Base-by-base conservation (phyloP, 1,140 invertebrate genomes). In the Palaemon carinicauda region DNA sequence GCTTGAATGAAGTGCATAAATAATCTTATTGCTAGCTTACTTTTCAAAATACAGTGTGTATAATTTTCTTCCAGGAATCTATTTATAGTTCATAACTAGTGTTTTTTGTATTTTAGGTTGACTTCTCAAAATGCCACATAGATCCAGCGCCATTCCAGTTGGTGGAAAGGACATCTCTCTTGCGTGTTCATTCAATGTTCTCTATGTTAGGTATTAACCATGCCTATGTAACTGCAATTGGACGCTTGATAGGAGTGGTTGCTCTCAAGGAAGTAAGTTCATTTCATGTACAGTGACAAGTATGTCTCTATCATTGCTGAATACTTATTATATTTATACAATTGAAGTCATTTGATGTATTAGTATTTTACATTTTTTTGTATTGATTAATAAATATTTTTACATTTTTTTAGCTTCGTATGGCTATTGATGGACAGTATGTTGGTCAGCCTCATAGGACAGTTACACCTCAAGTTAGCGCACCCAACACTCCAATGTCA, bases 131-230 rank as follows among this genome's bases (percentile, higher is more conserved):
- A 54, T 96, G 96, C 90, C 96, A 97, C 90, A 98, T 99, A 84
- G 98, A 99, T 92, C 97, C 98, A 0, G 97, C 98, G 15, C 98
- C 98, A n/a, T 99, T 99, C 92, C 98, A 99, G 91, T 93, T 99
- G 0, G 98, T 99, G 2, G 97, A 98, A 90, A 95, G 96, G 90
- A 99, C 98, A 3, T 98, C 97, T 0, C 92, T 99, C 50, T 94
- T 99, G 14, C 99, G 99, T 93, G 97, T 98, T 2, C 98, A 99
- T 92, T 99, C 98, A 10, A 92, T 99, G 12, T 99, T 99, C 92
- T 98, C 97, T 3, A 96, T 99, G 93, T 94, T 99, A 56, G 98
- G 98, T 33, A 95, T 99, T 5, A 98, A 98, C 92, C 96, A 98
- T 90, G 98, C 98, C 4, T 99, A 99, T 92, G 98, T 99, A 0